Percentiles rank a stretch among this genome's conserved stretches.
Evolutionary conservation across 2,113 vertebrate species (phyloP).

Genomic region (Apteryx mantelli): DNA sequence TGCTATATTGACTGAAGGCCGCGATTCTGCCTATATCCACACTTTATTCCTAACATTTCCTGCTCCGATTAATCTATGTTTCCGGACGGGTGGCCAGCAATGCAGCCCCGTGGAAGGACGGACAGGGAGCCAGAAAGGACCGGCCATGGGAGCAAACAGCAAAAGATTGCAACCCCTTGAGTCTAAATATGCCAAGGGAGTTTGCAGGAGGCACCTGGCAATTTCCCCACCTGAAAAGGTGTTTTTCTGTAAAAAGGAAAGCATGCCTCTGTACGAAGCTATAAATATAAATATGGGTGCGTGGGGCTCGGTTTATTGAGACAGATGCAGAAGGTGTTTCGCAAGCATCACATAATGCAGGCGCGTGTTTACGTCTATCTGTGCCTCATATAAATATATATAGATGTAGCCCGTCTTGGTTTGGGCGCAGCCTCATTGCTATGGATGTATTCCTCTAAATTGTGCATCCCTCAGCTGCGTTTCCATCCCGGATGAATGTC

Average conservation of each 20-base stretch:
- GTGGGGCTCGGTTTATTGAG: background rate
- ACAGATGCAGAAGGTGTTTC: background rate
- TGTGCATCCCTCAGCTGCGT: background rate
- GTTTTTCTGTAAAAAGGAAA: background rate
- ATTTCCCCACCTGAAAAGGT: background rate
- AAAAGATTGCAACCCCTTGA: background rate
- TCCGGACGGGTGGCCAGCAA: rapidly evolving
- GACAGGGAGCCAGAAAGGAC: background rate
- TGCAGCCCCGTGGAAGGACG: background rate
- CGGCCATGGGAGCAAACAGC: no score
- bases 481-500: background rate
- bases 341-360: background rate
- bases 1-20: background rate
- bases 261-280: rapidly evolving
- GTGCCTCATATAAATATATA: background rate
- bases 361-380: rapidly evolving
- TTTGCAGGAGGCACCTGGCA: background rate
- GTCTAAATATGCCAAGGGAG: background rate
- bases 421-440: background rate
- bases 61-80: background rate
- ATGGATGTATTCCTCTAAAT: background rate
- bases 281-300: background rate
- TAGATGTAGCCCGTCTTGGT: background rate
- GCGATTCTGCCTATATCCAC: background rate
- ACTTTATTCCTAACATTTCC: background rate